Base-by-base conservation (phyloP, 2,797 vertebrate species). In the Vireo griseus region DNA sequence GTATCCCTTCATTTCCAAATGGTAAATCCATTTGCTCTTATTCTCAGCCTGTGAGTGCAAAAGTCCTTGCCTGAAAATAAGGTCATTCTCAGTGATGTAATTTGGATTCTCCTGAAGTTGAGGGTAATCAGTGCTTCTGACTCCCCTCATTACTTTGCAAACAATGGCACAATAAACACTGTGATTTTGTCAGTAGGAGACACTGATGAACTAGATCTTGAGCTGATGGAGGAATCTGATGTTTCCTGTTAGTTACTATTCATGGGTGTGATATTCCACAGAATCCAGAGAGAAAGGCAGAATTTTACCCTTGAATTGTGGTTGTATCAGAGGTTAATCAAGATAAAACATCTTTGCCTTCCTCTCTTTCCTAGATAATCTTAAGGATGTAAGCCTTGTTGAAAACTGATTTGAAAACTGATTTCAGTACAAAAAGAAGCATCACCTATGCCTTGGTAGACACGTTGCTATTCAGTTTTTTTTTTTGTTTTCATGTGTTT, bases 311-410 rank as follows among this genome's bases (percentile, higher is more conserved):
- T 29, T 83, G 39, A 29, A 42, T 58, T 90, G 18, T 51, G 59
- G 7, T 37, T 1, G 0, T 17, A 16, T 72, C 42, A 40, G 11
- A 68, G 14, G 13, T 62, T 59, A 57, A 77, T 67, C 31, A 57
- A n/a, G 42, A 62, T 81, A 52, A 91, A 26, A 80, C 88, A 37
- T 61, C 69, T 58, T 84, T 91, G 78, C 44, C 42, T 86, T 78
- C 19, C 11, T 86, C 29, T 57, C 26, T 90, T 76, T 80, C 71
- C 44, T 58, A 51, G 67, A 24, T 75, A n/a, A 74, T 72, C 61
- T 94, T 71, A 92, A 50, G 16, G 47, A 42, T 1, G 0, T 31
- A 71, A 71, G 6, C 9, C 13, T 44, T 67, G 10, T 40, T 75
- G 16, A 47, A 22, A 81, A 44, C 8, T 47, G 8, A 26, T 84